Evolutionary conservation across 2,113 vertebrate species (phyloP).

Genomic region (Mugil cephalus): DNA sequence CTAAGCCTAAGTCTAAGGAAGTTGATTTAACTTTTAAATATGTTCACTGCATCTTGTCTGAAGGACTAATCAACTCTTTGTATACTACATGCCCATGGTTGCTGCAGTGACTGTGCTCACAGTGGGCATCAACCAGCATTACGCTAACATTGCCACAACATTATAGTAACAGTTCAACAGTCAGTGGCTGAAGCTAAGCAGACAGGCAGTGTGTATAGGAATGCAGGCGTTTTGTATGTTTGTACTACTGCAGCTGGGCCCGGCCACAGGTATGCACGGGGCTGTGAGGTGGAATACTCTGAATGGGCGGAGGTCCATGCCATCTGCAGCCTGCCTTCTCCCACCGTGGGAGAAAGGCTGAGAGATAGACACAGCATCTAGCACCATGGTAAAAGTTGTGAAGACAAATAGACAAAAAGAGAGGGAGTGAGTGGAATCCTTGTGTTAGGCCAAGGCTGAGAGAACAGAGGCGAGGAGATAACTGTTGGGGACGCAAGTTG

Average conservation of each 20-base stretch:
- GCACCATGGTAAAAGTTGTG: conserved; percentile 31
- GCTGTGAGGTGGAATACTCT: conserved; percentile 58
- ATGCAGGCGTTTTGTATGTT: conserved; percentile 61
- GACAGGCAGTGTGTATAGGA: conserved; percentile 53
- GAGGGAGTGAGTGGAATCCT: conserved; percentile 45
- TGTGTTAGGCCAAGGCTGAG: conserved; percentile 19
- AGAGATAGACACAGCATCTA: conserved; percentile 28
- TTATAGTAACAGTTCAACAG: conserved; percentile 23
- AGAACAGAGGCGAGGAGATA: conserved; percentile 24
- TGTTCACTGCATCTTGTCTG: too few relatives aligned
- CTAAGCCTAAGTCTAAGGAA: too few relatives aligned
- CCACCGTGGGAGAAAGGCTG: conserved; percentile 47
- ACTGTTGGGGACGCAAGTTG: conserved; percentile 23
- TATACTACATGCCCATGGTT: neutral
- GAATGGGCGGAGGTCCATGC: conserved; percentile 62
- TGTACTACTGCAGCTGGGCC: conserved; percentile 62
- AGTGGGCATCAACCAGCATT: conserved; percentile 24
- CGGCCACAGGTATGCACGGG: conserved; percentile 64
- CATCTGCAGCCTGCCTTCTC: conserved; percentile 39
- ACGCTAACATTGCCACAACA: conserved; percentile 40
- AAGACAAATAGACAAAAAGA: conserved; percentile 64
- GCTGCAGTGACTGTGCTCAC: conserved; percentile 17
- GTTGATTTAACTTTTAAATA: too few relatives aligned
- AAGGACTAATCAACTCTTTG: neutral
- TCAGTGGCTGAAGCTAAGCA: conserved; percentile 58